These are phyloP conservation scores for Pycnonotus jocosus DNA, from an alignment of 2,113 vertebrate species.

Conservation along the genomic window DNA sequence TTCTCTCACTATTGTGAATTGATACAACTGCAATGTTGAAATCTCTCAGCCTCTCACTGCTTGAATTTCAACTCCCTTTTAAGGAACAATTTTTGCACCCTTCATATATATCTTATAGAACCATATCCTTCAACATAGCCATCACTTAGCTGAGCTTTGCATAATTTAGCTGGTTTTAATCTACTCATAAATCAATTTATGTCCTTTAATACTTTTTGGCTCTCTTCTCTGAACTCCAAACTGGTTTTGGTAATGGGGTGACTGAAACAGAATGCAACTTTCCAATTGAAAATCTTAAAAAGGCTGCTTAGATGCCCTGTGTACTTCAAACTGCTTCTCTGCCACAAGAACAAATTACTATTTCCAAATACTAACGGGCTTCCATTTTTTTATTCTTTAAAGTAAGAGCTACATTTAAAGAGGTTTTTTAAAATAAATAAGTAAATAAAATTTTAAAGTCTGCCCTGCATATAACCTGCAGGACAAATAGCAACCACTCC, in stretches of 20 bases:
- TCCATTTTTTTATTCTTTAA: neutral
- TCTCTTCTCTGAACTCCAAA: neutral
- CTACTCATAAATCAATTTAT: neutral
- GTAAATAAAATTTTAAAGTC: neutral
- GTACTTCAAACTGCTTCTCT: neutral
- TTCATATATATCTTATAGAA: neutral
- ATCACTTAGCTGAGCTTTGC: neutral
- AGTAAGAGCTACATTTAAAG: neutral
- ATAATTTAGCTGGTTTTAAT: neutral
- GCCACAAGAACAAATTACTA: neutral
- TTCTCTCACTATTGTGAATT: neutral
- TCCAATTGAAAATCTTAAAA: neutral
- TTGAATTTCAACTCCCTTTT: neutral
- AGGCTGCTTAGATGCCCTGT: neutral
- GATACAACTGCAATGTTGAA: neutral
- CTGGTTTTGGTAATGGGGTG: neutral
- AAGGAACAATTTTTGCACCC: neutral
- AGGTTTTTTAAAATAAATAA: neutral
- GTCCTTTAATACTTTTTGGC: neutral
- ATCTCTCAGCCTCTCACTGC: neutral
- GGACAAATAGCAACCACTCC: neutral
- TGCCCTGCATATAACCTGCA: neutral
- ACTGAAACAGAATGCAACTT: neutral
- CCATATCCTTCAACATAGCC: neutral
- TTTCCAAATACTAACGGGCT: neutral